Evolutionary conservation across 2,113 vertebrate genomes (phyloP), one percentile per base, ranked within the genome.

Genomic region (Hypanus sabinus): DNA sequence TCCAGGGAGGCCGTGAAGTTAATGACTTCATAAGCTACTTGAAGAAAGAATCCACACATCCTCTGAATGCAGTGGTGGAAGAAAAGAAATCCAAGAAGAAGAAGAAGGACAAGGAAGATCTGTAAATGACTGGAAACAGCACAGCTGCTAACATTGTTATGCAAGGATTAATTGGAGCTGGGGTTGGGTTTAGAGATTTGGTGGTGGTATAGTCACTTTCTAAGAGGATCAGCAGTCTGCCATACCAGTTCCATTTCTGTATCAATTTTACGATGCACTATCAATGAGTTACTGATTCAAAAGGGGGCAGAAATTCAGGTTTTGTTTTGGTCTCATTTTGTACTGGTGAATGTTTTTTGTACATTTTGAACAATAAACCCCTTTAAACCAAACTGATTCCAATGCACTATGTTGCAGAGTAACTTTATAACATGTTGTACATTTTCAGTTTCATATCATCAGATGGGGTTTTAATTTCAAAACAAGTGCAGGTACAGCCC

Each of bases 1-100:
- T 95, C 18, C 96, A 99, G 99, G 99, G 99, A 93, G 98, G 98
- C 93, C 98, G 99, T 80, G 99, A 99, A 96, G 97, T 99, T 94
- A 97, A 95, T 80, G 99, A 99, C 96, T 99, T 99, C 95, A 95
- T 99, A 94, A 97, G 97, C 95, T 99, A 98, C 96, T 96, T 99
- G 97, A 99, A 99, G 96, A 97, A 95, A 95, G 98, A 99, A 96
- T 98, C 98, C 16, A 97, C 98, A 95, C 98, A 97, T 90, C 95
- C 98, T 1, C 95, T 98, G 0, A 94, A 98, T 91, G 95, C 98
- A 94, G 96, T 97, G 96, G 98, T 99, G 93, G 98, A 98, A n/a
- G 96, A 97, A 5, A 97, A 98, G 94, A 94, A 98, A 94, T 95
- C 98, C 95, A 98, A 99, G 95, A 98, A 99, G 95, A 98, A 98